These are phyloP conservation scores for Chrosomus eos DNA, from an alignment of 2,797 vertebrate species.

Conservation along the genomic window DNA sequence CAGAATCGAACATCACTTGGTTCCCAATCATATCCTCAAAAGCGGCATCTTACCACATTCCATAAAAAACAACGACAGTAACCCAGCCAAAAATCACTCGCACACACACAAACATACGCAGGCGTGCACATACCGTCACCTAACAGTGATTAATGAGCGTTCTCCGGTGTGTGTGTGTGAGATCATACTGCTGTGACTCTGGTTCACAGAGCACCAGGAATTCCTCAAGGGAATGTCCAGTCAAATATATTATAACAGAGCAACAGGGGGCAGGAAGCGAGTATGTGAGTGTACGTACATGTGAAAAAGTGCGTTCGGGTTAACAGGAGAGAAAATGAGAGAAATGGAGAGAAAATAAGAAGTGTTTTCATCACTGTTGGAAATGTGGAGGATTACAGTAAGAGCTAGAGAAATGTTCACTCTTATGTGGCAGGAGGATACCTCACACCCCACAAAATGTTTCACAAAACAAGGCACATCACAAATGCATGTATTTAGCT, in stretches of 20 bases:
- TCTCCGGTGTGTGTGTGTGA: constrained; percentile 63
- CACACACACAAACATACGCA: constrained; percentile 38
- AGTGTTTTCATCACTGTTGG: constrained; percentile 54
- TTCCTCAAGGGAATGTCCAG: constrained; percentile 74
- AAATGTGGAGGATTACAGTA: constrained; percentile 69
- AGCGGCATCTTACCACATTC: constrained; percentile 22
- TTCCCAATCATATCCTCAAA: constrained; percentile 14
- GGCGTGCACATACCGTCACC: constrained; percentile 40
- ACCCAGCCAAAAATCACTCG: constrained; percentile 26
- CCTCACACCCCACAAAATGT: constrained; percentile 53
- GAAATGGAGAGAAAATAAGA: constrained; percentile 24
- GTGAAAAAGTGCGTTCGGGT: constrained; percentile 20
- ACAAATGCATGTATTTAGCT: background rate
- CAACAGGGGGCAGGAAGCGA: constrained; percentile 27
- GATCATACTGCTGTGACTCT: constrained; percentile 73
- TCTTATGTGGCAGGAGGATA: constrained; percentile 48
- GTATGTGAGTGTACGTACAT: background rate
- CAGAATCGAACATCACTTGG: background rate
- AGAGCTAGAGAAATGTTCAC: constrained; percentile 51
- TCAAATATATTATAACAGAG: constrained; percentile 75
- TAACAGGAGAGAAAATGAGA: constrained; percentile 15
- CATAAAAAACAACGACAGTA: constrained; percentile 15
- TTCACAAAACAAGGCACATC: constrained; percentile 20
- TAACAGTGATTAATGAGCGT: constrained; percentile 50
- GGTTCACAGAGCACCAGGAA: constrained; percentile 79